Evolutionary conservation across 2,113 vertebrate species (phyloP).

Genomic region (Dicrurus megarhynchus): DNA sequence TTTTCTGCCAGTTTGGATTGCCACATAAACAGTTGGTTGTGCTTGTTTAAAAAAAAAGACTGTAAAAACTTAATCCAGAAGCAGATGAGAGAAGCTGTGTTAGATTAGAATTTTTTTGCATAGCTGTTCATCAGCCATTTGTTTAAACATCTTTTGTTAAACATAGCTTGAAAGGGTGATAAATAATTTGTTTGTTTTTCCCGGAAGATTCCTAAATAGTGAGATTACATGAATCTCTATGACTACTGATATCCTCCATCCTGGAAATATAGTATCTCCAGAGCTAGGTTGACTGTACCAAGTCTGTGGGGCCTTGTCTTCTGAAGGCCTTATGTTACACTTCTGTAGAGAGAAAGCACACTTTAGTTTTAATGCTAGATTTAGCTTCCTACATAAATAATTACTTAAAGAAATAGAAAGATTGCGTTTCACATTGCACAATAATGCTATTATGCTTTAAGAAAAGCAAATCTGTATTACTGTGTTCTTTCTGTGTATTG

Average conservation of each 20-base stretch:
- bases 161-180: neutral
- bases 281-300: neutral
- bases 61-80: slow-evolving; percentile 8
- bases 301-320: neutral
- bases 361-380: neutral
- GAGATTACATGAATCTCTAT: neutral
- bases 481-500: neutral
- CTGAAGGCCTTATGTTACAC: neutral
- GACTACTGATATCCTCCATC: neutral
- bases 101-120: slow-evolving; percentile 28
- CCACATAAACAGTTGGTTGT: slow-evolving; percentile 8
- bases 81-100: slow-evolving; percentile 7
- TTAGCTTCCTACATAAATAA: neutral
- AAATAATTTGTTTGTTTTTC: neutral
- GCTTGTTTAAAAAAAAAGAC: neutral
- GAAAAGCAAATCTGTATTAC: neutral
- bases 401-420: neutral
- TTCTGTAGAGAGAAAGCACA: neutral
- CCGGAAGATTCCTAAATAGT: neutral
- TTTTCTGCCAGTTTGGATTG: slow-evolving; percentile 7
- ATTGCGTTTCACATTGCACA: neutral
- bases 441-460: neutral
- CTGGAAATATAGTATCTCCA: neutral
- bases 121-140: slow-evolving; percentile 9
- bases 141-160: neutral